Percentiles rank a stretch among this genome's conserved stretches.
Evolutionary conservation across 2,888 invertebrate genomes (phyloP).

Genomic region (Apomyelois bistriatella): DNA sequence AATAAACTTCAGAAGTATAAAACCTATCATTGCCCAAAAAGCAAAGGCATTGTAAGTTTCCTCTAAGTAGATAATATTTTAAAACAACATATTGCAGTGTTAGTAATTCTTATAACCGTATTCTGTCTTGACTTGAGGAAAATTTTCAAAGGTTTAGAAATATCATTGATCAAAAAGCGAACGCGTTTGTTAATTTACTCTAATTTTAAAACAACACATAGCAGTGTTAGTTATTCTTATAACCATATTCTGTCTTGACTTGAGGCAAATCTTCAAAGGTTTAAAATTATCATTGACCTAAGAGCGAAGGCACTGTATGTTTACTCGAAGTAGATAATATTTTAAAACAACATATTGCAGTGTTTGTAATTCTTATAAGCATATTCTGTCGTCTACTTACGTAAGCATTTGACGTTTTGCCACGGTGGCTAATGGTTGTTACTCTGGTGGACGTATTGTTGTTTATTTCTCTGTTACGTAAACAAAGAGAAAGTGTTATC

Average conservation of each 20-base stretch:
- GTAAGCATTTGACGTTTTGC: slow-evolving; percentile 3
- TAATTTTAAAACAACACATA: not conserved
- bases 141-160: not conserved
- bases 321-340: not conserved
- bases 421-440: too few relatives aligned
- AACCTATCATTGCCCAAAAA: not conserved
- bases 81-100: not conserved
- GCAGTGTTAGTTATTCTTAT: not conserved
- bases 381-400: not conserved
- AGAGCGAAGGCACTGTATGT: not conserved
- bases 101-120: not conserved
- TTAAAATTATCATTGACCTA: not conserved
- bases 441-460: not conserved
- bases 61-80: not conserved
- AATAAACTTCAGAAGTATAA: not conserved
- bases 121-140: not conserved
- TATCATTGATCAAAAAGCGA: not conserved
- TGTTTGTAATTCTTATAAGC: not conserved
- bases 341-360: not conserved
- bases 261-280: not conserved
- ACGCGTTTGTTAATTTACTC: not conserved
- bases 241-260: not conserved
- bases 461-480: slow-evolving; percentile 3
- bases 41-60: not conserved
- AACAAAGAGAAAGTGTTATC: not conserved